Percentiles rank a stretch among this genome's conserved stretches.
These are phyloP conservation scores for Craniophora ligustri DNA, from an alignment of 2,888 invertebrate genomes.

Conservation along the genomic window DNA sequence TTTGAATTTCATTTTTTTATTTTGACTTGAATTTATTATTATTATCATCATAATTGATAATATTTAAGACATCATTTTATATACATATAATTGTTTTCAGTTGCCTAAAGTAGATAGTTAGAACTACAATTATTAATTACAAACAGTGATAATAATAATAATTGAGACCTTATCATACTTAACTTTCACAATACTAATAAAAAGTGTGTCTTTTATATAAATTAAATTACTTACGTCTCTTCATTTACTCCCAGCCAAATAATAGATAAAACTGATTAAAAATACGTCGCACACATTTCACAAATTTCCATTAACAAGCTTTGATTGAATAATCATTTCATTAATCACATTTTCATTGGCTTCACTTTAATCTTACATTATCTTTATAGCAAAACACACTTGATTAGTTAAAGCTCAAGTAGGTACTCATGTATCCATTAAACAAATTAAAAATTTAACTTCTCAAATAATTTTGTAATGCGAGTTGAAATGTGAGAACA, in stretches of 20 bases:
- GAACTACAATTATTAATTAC: too few relatives aligned
- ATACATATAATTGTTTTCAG: too few relatives aligned
- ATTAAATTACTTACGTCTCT: background rate
- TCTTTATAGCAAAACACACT: constrained; percentile 24
- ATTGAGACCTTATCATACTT: too few relatives aligned
- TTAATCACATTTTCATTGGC: constrained; percentile 40
- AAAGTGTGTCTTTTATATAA: too few relatives aligned
- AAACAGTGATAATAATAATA: too few relatives aligned
- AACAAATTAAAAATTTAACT: constrained; percentile 53
- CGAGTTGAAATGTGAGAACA: constrained; percentile 47
- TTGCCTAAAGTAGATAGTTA: too few relatives aligned
- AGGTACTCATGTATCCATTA: constrained; percentile 51
- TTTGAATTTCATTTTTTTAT: too few relatives aligned
- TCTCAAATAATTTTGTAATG: constrained; percentile 53
- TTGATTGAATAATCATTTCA: constrained; percentile 13
- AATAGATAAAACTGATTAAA: background rate
- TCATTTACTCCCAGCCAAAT: background rate
- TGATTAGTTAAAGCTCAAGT: constrained; percentile 41
- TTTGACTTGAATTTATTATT: too few relatives aligned
- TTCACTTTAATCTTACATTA: constrained; percentile 36
- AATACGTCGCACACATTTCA: background rate
- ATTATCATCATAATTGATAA: too few relatives aligned
- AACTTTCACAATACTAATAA: too few relatives aligned
- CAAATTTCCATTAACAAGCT: constrained; percentile 16
- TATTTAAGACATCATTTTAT: too few relatives aligned